These are phyloP conservation scores for Myiozetetes cayanensis DNA, from an alignment of 2,113 vertebrate genomes.

Conservation along the genomic window DNA sequence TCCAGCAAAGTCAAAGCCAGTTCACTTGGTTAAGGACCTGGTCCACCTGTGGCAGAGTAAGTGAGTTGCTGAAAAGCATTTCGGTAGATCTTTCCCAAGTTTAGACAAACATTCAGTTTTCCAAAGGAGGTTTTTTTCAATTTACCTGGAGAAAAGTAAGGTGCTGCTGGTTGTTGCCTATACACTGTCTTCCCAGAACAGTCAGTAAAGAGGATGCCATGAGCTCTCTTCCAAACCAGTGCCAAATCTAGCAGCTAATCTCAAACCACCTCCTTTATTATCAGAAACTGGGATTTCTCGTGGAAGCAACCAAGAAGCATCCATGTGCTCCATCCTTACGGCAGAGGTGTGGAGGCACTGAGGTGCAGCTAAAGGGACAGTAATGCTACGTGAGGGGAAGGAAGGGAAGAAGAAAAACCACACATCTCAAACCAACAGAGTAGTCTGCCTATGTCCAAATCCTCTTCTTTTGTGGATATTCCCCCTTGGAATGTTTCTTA, in stretches of 20 bases:
- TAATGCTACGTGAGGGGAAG: background rate
- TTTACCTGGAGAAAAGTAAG: background rate
- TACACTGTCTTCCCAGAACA: background rate
- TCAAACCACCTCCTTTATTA: background rate
- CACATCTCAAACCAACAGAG: background rate
- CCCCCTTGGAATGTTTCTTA: background rate
- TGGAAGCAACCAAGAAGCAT: background rate
- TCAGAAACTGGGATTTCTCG: background rate
- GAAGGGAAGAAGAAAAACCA: background rate
- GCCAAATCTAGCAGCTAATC: background rate
- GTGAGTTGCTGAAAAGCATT: background rate
- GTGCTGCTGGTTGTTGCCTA: background rate
- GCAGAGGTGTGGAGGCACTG: background rate
- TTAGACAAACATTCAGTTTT: background rate
- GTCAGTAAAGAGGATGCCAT: background rate
- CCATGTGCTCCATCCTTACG: background rate
- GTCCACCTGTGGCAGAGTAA: fast-evolving
- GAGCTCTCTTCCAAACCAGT: background rate
- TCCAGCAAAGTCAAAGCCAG: background rate
- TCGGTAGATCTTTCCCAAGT: background rate
- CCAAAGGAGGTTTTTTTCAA: too few species aligned
- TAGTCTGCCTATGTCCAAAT: background rate
- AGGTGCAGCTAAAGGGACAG: background rate
- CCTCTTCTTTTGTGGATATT: background rate
- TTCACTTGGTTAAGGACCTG: background rate